Conservation (phyloP, 2,797 vertebrate genomes). For the Trematomus bernacchii region DNA sequence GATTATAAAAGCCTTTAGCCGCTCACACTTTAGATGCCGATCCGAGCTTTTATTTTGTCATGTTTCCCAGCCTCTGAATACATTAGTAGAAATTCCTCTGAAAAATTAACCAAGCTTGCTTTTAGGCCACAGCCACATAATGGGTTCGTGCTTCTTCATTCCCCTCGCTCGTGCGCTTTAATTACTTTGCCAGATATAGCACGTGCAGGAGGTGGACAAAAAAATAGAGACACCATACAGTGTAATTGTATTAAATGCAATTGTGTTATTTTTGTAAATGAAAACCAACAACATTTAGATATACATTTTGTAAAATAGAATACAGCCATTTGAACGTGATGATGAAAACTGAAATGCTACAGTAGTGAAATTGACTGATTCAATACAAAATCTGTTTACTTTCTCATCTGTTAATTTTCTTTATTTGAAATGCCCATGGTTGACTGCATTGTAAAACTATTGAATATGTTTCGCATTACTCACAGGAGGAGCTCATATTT, state of each 20-base stretch:
- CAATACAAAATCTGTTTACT: background rate
- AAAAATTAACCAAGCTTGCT: conserved; percentile 81
- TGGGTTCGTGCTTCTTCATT: conserved; percentile 71
- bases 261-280: conserved; percentile 1
- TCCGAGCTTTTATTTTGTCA: conserved; percentile 74
- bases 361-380: background rate
- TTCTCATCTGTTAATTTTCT: too few relatives aligned
- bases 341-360: background rate
- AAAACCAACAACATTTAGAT: background rate
- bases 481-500: conserved; percentile 14
- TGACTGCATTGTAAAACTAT: background rate
- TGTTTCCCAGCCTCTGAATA: conserved; percentile 72
- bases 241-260: conserved; percentile 12
- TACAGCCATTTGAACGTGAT: background rate
- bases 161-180: conserved; percentile 64
- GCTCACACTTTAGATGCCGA: conserved; percentile 58
- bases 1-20: conserved; percentile 61
- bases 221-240: conserved; percentile 43
- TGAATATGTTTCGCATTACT: background rate
- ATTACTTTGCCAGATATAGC: conserved; percentile 70
- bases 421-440: background rate
- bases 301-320: too few relatives aligned
- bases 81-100: conserved; percentile 73
- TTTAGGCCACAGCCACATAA: conserved; percentile 76
- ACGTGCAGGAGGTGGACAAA: conserved; percentile 50